Evolutionary conservation across 2,113 vertebrate genomes (phyloP), one percentile per base, ranked within the genome.

Genomic region (Pachypanchax playfairii): DNA sequence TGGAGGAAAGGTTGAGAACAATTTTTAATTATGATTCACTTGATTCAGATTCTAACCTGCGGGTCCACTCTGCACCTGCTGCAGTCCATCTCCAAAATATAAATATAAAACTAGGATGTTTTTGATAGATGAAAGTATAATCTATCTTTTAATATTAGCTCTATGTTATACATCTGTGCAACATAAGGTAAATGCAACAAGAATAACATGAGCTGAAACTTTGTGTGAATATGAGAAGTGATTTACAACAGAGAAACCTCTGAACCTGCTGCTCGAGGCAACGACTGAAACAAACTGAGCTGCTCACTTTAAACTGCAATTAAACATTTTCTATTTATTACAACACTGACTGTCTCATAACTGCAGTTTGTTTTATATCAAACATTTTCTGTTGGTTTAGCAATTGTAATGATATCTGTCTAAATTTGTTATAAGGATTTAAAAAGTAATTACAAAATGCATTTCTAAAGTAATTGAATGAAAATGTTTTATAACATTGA

Each of bases 21-120:
- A 48, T 33, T 57, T 20, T 65, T 1, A 35, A 70, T 48, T 42
- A 25, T 55, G 65, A 70, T 55, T 79, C 24, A 4, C n/a, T 51
- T 21, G 20, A 22, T 12, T 56, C 29, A 38, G 4, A 65, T 17
- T 53, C 14, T 49, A 44, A 50, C 26, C 44, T 24, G 13, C 38
- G 25, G 28, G 58, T 63, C 21, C 11, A 56, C 14, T 18, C 2
- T 46, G 21, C 55, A 46, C 47, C 51, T 62, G 44, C 36, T 54
- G 28, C 41, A 43, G 47, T 14, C 11, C 29, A n/a, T n/a, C n/a
- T n/a, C n/a, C n/a, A n/a, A n/a, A n/a, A n/a, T n/a, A n/a, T n/a
- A n/a, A n/a, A n/a, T n/a, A n/a, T n/a, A n/a, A n/a, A 24, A 54
- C 29, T 1, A 4, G 15, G 7, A 13, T 29, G 10, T 20, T 53